These are phyloP conservation scores for Sciurus carolinensis DNA, from an alignment of 2,797 vertebrate species.

Conservation along the genomic window DNA sequence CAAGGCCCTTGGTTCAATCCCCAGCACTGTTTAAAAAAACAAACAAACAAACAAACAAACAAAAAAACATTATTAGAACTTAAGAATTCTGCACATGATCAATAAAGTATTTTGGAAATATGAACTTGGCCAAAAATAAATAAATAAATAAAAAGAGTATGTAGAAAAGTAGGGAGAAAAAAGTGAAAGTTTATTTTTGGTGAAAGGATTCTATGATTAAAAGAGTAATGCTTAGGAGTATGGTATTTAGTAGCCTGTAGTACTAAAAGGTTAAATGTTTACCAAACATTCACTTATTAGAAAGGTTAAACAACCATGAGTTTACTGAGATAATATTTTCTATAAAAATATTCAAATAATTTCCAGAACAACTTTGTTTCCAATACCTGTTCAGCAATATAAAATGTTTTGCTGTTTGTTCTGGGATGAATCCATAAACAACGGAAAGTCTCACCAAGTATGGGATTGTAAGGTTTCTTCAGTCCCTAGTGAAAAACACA, in stretches of 20 bases:
- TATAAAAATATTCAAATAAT: slow-evolving; percentile 58
- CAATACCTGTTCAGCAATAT: slow-evolving; percentile 98
- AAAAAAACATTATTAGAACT: not conserved
- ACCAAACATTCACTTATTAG: slow-evolving; percentile 6
- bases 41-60: too few species aligned
- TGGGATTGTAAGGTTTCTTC: slow-evolving; percentile 99
- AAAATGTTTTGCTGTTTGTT: slow-evolving; percentile 99
- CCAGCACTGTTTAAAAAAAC: too few species aligned
- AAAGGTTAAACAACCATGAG: slow-evolving; percentile 19
- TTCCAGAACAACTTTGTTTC: slow-evolving; percentile 25
- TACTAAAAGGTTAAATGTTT: not conserved
- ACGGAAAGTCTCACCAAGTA: slow-evolving; percentile 97
- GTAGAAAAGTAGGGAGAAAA: not conserved
- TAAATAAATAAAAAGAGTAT: not conserved
- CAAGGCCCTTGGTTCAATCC: too few species aligned
- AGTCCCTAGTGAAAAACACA: slow-evolving; percentile 91
- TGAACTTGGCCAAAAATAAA: not conserved
- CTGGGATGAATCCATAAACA: slow-evolving; percentile 98
- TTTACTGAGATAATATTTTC: slow-evolving; percentile 49
- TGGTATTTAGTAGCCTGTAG: not conserved
- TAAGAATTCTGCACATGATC: slow-evolving; percentile 17
- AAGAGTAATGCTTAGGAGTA: not conserved
- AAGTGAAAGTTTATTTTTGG: slow-evolving; percentile 53
- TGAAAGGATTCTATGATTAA: not conserved
- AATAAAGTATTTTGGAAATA: slow-evolving; percentile 9